Evolutionary conservation across 2,888 invertebrate genomes (phyloP).

Genomic region (Anticlea derivata): DNA sequence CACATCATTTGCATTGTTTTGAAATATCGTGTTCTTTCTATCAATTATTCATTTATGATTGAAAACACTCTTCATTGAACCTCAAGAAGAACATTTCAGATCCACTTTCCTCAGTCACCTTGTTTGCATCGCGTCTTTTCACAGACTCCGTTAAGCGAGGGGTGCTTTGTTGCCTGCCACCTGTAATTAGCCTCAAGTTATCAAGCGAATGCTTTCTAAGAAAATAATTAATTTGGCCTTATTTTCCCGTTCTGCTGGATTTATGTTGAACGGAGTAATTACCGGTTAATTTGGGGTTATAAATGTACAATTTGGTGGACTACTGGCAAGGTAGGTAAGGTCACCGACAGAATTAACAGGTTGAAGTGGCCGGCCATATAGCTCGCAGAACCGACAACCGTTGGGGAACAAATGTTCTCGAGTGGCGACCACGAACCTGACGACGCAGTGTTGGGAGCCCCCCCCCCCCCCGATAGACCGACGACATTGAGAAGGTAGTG

Average conservation of each 20-base stretch:
- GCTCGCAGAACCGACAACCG: too few species aligned
- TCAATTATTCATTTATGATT: too few species aligned
- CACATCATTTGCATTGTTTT: too few species aligned
- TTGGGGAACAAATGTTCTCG: too few species aligned
- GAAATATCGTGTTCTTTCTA: too few species aligned
- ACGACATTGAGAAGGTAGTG: too few species aligned
- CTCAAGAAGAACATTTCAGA: background rate
- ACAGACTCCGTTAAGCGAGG: constrained; percentile 7
- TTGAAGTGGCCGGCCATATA: too few species aligned
- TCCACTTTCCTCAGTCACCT: constrained; percentile 8
- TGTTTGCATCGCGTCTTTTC: constrained; percentile 2
- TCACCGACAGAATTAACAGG: too few species aligned
- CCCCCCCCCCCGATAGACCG: too few species aligned
- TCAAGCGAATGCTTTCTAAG: constrained; percentile 45
- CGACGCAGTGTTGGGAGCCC: too few species aligned
- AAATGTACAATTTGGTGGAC: background rate
- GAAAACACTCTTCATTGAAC: background rate
- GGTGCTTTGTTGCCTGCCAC: constrained; percentile 20
- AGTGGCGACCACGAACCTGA: too few species aligned
- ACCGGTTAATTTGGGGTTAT: background rate
- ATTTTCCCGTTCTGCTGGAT: constrained; percentile 38
- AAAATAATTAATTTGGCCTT: constrained; percentile 49
- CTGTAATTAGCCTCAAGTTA: constrained; percentile 66
- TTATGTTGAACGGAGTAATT: background rate
- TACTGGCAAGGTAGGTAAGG: too few species aligned